Percentiles rank a stretch among this genome's conserved stretches.
These are phyloP conservation scores for Synergus japonicus DNA, from an alignment of 2,888 invertebrate species.

Conservation along the genomic window DNA sequence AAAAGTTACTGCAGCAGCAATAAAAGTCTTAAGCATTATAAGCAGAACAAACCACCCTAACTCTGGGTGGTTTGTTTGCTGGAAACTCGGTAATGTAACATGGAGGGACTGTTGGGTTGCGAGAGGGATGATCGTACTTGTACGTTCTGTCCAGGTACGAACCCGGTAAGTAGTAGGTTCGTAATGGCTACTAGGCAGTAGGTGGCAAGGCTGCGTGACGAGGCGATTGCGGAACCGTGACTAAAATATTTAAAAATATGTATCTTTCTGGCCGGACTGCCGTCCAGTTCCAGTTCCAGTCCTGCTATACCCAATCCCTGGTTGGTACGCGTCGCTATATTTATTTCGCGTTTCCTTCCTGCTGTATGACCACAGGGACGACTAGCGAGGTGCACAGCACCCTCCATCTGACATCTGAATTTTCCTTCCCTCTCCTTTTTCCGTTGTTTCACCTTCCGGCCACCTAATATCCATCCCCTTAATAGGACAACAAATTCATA, in stretches of 20 bases:
- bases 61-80: constrained; percentile 2
- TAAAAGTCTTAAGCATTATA: not conserved
- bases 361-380: constrained; percentile 61
- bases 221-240: constrained; percentile 77
- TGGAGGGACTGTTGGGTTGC: not conserved
- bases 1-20: not conserved
- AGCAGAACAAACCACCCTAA: not conserved
- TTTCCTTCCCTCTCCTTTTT: constrained; percentile 43
- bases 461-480: not conserved
- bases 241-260: constrained; percentile 78
- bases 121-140: constrained; percentile 31
- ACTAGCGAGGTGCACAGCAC: constrained; percentile 52
- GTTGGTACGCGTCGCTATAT: constrained; percentile 71
- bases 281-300: constrained; percentile 75
- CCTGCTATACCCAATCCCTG: constrained; percentile 58
- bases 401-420: constrained; percentile 43
- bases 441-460: constrained; percentile 15
- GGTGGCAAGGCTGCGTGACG: constrained; percentile 78
- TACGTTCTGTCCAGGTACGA: constrained; percentile 43
- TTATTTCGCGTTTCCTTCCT: constrained; percentile 78
- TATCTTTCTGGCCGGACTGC: constrained; percentile 77
- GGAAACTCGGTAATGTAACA: not conserved
- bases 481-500: not conserved
- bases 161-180: constrained; percentile 65
- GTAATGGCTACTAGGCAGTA: constrained; percentile 71